phyloP scores from a whole-genome alignment of 2,888 invertebrate genomes.

The Lysandra coridon region DNA sequence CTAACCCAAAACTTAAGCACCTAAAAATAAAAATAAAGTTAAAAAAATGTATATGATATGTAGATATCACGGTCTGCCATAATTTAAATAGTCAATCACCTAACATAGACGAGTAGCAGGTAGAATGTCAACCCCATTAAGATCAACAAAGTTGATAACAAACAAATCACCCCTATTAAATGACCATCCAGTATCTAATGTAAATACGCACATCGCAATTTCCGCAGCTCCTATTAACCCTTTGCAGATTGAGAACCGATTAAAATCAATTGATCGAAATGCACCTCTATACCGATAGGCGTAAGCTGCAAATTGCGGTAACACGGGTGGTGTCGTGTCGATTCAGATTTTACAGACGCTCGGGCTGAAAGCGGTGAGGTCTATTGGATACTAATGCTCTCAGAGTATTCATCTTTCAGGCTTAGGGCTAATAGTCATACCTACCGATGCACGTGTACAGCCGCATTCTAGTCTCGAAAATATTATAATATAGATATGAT shows the following conservation, averaged over 20 bases:
- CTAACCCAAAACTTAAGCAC: too few species aligned
- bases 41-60: not conserved
- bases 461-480: not conserved
- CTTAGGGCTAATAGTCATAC: not conserved
- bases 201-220: constrained; percentile 39
- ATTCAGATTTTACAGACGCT: constrained; percentile 41
- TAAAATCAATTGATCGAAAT: constrained; percentile 26
- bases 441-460: not conserved
- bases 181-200: constrained; percentile 36
- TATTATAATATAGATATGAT: too few species aligned
- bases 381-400: constrained; percentile 27
- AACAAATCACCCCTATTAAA: constrained; percentile 31
- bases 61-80: not conserved
- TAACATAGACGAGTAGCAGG: not conserved
- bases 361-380: constrained; percentile 38
- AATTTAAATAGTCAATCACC: constrained; percentile 1
- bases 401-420: constrained; percentile 25
- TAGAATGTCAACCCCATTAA: constrained; percentile 12
- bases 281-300: constrained; percentile 9
- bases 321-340: constrained; percentile 31
- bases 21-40: too few species aligned
- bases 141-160: constrained; percentile 26
- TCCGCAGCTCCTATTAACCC: constrained; percentile 36
- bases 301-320: constrained; percentile 17
- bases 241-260: constrained; percentile 36